Evolutionary conservation across 2,888 invertebrate genomes (phyloP), one percentile per base, ranked within the genome.

Genomic region (Yponomeuta cagnagella): DNA sequence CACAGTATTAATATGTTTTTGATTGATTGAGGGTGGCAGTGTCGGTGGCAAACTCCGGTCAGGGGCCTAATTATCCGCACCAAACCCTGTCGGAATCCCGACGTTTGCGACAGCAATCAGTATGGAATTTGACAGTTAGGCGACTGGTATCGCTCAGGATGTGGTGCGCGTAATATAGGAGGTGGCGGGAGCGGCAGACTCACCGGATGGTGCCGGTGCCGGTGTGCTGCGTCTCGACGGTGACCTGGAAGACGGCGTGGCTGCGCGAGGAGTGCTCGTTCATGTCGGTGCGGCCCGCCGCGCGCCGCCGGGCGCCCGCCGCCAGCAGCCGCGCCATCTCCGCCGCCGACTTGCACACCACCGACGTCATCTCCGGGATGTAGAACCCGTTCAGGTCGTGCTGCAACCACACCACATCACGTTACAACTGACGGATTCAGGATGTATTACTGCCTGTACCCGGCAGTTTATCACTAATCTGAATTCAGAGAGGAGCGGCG

Each of bases 221-320:
- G 58, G 86, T 80, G 77, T 92, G 92, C 74, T 90, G 90, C 64
- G 98, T 98, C 93, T 99, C 99, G 68, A 99, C 96, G 70, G 98
- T 98, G 77, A 99, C 97, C 85, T 98, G 96, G 88, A 99, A 99
- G 76, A 99, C 99, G 71, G 99, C 99, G 92, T 99, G 99, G 68
- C 98, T 98, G 74, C 99, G 93, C 63, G 98, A 98, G 79, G 98
- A 98, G 89, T 99, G 98, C 87, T 98, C 98, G 92, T 99, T 99
- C 98, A 99, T 99, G 86, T 98, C 97, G 70, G 98, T 99, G 74
- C 97, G 95, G 43, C 97, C 99, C 69, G 98, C 96, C n/a, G 98
- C 97, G 78, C 99, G 95, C 89, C 98, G 97, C 78, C 95, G 94
- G 89, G 99, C 98, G 70, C 99, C 99, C 68, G 96, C 93, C 76